Base-by-base conservation (phyloP, 1,140 invertebrate species). In the Eurosta solidaginis region DNA sequence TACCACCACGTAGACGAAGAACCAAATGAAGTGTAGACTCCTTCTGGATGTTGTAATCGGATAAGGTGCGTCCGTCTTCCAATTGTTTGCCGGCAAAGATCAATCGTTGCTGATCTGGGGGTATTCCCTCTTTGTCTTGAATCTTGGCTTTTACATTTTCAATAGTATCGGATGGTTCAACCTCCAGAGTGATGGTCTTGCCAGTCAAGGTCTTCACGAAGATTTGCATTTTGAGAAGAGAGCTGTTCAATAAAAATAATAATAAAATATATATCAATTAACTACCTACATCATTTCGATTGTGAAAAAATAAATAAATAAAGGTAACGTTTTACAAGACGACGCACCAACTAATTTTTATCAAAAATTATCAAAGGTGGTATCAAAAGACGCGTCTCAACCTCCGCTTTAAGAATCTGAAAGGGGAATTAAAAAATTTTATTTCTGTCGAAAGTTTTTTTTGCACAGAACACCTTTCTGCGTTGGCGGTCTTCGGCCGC, bases 81-180 rank as follows among this genome's bases (percentile, higher is more conserved):
- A 98, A 88, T 89, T 97, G 96, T 88, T 96, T 96, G 20, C 96
- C 96, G 83, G 92, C 96, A 89, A 97, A 96, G 85, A 96, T 95
- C 83, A 96, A 90, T 82, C 93, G 89, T 87, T 96, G 94, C 87
- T 96, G 94, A 88, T 96, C 94, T 80, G 94, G 94, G 50, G 95
- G 94, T 88, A 95, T 95, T 82, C 95, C 95, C 89, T 94, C 93
- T 86, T 93, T 95, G 79, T 96, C 92, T 88, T 96, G 94, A 84
- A 97, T 96, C 84, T 96, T 96, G 2, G 94, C 92, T 85, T 96
- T 96, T 0, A 97, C 95, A 93, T 96, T 96, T 88, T 96, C 94
- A 85, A 97, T 96, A 17, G 95, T 96, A 88, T 97, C 95, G 36
- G 93, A 95, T 74, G 92, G 92, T 85, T 97, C 94, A 80, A 96